Evolutionary conservation across 2,888 invertebrate genomes (phyloP), one percentile per base, ranked within the genome.

Genomic region (Synanthedon myopaeformis): DNA sequence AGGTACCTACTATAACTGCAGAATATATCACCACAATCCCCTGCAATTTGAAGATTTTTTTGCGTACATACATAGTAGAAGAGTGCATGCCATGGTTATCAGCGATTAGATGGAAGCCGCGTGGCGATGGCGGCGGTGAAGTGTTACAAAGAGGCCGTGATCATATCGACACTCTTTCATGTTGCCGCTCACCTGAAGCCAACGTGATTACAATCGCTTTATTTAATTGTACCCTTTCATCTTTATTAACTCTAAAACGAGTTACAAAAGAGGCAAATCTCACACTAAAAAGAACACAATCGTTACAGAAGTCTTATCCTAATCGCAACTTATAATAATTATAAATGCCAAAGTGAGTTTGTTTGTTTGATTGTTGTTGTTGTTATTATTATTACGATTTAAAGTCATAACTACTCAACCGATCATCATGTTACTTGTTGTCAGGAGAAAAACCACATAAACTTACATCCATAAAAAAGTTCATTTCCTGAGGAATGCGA

Each of bases 131-230:
- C 70, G 72, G 68, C 70, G 69, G 70, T 71, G 72, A 76, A 68
- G 70, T 72, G 76, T 76, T 60, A 74, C 78, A 81, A 82, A 81
- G 79, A 71, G 66, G 57, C 57, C 57, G 61, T 61, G 84, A 82
- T 85, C 60, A 55, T 76, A 82, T 82, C 83, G 58, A 49, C 45
- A 58, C 63, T 64, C 75, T 74, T 82, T 84, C 76, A 86, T 84
- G 79, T 82, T 61, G 72, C 85, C 86, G 84, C 73, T 64, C 19
- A 65, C 68, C 67, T 70, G 68, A 68, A 74, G 68, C 66, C 63
- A 10, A 70, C 64, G 58, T 67, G 77, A 79, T 79, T 60, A 62
- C 70, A 74, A 59, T 57, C 57, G 48, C n/a, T 51, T 55, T 41
- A 76, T 74, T 75, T 72, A 77, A 75, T 74, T 66, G 65, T 71